Evolutionary conservation across 2,113 vertebrate genomes (phyloP).

Genomic region (Sterrhoptilus dennistouni): DNA sequence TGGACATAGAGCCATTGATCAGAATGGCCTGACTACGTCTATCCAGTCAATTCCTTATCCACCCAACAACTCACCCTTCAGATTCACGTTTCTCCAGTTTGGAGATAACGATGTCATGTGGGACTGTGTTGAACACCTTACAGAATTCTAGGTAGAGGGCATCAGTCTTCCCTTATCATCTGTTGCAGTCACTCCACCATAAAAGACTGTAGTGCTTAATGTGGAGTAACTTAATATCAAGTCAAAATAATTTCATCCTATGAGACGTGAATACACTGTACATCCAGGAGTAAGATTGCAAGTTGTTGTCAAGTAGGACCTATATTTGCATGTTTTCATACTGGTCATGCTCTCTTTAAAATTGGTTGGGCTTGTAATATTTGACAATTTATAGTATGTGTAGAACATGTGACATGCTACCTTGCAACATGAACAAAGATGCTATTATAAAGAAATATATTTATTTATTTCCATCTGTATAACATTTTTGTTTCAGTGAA

Average conservation of each 20-base stretch:
- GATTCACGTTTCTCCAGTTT: not conserved
- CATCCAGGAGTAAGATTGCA: not conserved
- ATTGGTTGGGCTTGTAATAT: not conserved
- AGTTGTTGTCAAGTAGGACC: not conserved
- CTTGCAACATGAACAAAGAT: not conserved
- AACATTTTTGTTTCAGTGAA: not conserved
- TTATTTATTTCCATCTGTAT: not conserved
- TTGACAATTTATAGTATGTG: not conserved
- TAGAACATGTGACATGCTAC: not conserved
- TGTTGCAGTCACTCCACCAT: not conserved
- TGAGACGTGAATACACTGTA: not conserved
- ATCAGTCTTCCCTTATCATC: not conserved
- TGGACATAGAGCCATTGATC: not conserved
- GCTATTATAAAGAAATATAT: not conserved
- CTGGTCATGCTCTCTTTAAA: not conserved
- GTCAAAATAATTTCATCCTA: not conserved
- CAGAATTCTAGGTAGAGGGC: not conserved
- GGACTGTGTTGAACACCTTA: not conserved
- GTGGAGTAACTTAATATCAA: not conserved
- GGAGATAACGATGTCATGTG: not conserved
- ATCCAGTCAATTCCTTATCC: not conserved
- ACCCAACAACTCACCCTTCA: not conserved
- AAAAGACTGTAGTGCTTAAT: not conserved
- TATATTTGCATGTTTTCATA: not conserved
- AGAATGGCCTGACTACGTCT: not conserved